phyloP scores from a whole-genome alignment of 1,140 invertebrate genomes.

The Drosophila grimshawi region DNA sequence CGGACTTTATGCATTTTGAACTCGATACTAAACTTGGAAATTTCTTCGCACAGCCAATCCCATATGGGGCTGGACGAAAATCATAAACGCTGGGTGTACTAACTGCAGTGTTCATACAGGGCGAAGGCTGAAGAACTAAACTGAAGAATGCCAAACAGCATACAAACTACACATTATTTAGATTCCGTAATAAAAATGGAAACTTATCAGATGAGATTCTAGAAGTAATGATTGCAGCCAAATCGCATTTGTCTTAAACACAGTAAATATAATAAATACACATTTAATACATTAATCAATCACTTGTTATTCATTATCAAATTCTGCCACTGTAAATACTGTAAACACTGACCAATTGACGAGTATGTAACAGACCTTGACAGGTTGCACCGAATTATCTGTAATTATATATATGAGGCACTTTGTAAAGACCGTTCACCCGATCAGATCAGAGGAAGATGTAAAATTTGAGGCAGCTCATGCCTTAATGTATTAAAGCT shows the following conservation, averaged over 20 bases:
- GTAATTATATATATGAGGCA: conserved; percentile 5
- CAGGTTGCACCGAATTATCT: conserved; percentile 63
- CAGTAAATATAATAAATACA: not conserved
- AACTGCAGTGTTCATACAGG: conserved; percentile 60
- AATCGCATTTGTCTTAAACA: not conserved
- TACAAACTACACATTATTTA: not conserved
- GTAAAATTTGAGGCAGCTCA: too few species aligned
- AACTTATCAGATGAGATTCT: not conserved
- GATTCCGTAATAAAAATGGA: too few species aligned
- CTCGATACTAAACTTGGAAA: too few species aligned
- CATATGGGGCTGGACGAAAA: conserved; percentile 46
- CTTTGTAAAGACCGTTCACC: not conserved
- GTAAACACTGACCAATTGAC: conserved; percentile 26
- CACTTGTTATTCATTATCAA: not conserved
- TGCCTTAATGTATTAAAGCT: too few species aligned
- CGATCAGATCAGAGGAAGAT: too few species aligned
- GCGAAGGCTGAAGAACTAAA: not conserved
- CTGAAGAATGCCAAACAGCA: not conserved
- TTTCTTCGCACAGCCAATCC: conserved; percentile 41
- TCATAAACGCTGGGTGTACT: conserved; percentile 65
- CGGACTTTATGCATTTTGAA: too few species aligned
- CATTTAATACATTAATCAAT: not conserved
- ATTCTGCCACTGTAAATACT: not conserved
- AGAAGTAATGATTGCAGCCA: not conserved
- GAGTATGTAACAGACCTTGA: conserved; percentile 58